Base-by-base conservation (phyloP, 2,113 vertebrate genomes). In the Electrona antarctica region DNA sequence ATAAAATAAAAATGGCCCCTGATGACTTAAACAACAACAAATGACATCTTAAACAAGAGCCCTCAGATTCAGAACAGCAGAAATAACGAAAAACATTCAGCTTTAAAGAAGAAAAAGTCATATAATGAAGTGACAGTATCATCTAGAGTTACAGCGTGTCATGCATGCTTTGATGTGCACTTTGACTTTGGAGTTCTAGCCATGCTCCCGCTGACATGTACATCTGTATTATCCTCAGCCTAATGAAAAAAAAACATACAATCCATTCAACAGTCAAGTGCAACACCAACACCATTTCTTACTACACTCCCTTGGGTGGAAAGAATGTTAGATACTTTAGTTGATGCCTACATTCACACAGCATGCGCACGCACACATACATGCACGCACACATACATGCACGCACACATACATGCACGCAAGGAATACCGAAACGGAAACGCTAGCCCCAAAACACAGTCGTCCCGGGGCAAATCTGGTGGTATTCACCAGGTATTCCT, bases 291-390 rank as follows among this genome's bases (percentile, higher is more conserved):
- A 33, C 73, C 75, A 59, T 83, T 82, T 74, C 75, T 78, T 79
- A 62, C 65, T 47, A 1, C 60, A 52, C 79, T 89, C 89, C 90
- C 90, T 47, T 58, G 78, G 89, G 82, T 80, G 80, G 82, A 85
- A 82, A 82, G 85, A 71, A 84, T 88, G 82, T 87, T 88, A 88
- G 83, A 86, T 62, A 82, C 66, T 51, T 63, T 64, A 69, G 76
- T 68, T 61, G 67, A 80, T 83, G 64, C 78, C 67, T 13, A 8
- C 15, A 29, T 9, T 29, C 28, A 67, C 60, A 66, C 80, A 72
- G 33, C 84, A 75, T 79, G 69, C 60, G 74, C 41, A 58, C 21
- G 51, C 47, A 73, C 55, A 66, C 66, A 71, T 73, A 66, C 66
- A 71, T 73, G 70, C 69, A 68, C 77, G 71, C 80, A 70, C 68